Base-by-base conservation (phyloP, 2,888 invertebrate genomes). In the Meiosimyza decipiens region DNA sequence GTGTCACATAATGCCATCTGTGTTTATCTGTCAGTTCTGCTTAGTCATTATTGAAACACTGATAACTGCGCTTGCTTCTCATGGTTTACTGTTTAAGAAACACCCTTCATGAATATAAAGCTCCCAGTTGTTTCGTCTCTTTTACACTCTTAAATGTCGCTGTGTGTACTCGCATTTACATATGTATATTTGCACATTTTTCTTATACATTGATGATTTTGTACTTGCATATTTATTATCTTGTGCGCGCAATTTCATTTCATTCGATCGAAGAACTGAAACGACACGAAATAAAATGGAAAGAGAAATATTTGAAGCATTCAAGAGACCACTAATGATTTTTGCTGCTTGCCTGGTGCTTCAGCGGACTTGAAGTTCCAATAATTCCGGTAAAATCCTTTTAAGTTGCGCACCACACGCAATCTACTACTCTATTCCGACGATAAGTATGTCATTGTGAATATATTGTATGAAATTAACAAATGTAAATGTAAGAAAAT, bases 351-450 rank as follows among this genome's bases (percentile, higher is more conserved):
- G 66, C 66, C 66, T 52, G 54, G 54, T 66, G 54, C 66, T 52
- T 52, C 66, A 66, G 54, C 52, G 66, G 66, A 66, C 54, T 66
- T 52, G 52, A 66, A 62, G 62, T 62, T 66, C 52, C 66, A 33
- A 51, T 66, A 54, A 52, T 66, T 66, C 52, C 66, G 52, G 66
- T 65, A 15, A 50, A 52, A 54, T 33, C 65, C 33, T 33, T 40
- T 40, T 66, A 54, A 65, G 28, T 52, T 52, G 12, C 63, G 18
- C 18, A 28, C 57, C 55, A 6, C 22, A 57, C 55, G 62, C 28
- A n/a, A 28, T 28, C 6, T 3, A 13, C 51, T 52, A 18, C 33
- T 66, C 12, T 22, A 16, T 49, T 33, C 16, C 40, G n/a, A 18
- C 9, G 40, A 63, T 15, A 47, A 16, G 16, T 47, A 18, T 13